Evolutionary conservation across 1,140 invertebrate species (phyloP), one percentile per base, ranked within the genome.

Genomic region (Procambarus clarkii): DNA sequence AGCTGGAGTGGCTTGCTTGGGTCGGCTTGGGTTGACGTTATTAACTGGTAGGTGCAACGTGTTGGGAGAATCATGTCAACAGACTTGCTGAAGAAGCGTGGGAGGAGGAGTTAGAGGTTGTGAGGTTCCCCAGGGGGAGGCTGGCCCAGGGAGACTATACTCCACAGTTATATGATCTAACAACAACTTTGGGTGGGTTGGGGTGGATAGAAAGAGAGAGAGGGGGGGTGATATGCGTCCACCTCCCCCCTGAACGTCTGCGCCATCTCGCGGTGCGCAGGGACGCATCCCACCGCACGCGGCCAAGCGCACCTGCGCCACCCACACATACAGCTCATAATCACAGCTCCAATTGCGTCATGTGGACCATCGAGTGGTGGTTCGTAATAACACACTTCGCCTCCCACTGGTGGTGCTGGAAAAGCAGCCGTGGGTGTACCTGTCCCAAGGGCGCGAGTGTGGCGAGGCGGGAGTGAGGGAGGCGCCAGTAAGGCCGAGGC

Each of bases 341-440:
- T 81, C 48, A 54, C 46, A 1, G 48, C 48, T 54, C 48, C 48
- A 54, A 21, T 81, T 81, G 79, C 79, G 79, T 81, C 79, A 81
- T 81, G 48, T 81, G 48, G 79, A 81, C 79, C 79, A 21, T 81
- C 79, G 79, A 48, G 48, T 54, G n/a, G n/a, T 9, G 79, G 21
- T 54, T 81, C 54, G 79, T 81, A 81, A 81, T 81, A 81, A 81
- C 34, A 54, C 48, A 81, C 48, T 81, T 81, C n/a, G 69, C n/a
- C n/a, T 81, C 54, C 18, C 64, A 48, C 21, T 5, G 13, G 48
- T 48, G 83, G 74, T 74, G 74, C 69, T 71, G 48, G n/a, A n/a
- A 85, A 85, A 85, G 83, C 83, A 85, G 64, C 83, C 83, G 34
- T 85, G 50, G 83, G 83, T 85, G 83, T 18, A 74, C 21, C n/a